Percentiles rank a stretch among this genome's conserved stretches.
These are phyloP conservation scores for Pyxicephalus adspersus DNA, from an alignment of 2,113 vertebrate genomes.

Conservation along the genomic window DNA sequence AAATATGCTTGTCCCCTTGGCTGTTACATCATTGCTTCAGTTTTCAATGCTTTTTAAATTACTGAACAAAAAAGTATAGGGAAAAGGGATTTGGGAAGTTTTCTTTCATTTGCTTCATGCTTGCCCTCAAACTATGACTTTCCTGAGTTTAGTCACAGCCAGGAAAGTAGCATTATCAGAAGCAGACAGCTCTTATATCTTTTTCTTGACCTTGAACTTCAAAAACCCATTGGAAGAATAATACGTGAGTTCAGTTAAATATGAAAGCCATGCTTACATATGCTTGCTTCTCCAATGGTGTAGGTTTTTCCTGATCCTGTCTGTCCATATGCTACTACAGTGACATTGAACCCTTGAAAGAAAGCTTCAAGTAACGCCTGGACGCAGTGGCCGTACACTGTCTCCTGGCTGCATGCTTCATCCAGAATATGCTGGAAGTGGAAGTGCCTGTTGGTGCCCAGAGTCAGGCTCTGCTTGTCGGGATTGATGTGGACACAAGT, in stretches of 20 bases:
- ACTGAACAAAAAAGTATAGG: no score
- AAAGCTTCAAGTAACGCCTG: slow-evolving; percentile 90
- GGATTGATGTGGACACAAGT: slow-evolving; percentile 81
- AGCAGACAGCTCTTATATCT: no score
- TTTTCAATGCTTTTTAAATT: no score
- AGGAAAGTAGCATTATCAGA: no score
- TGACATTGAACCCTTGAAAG: slow-evolving; percentile 92
- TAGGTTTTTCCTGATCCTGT: slow-evolving; percentile 95
- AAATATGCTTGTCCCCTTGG: no score
- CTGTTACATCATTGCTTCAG: no score
- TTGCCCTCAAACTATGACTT: no score
- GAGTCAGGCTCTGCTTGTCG: slow-evolving; percentile 70
- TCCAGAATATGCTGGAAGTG: slow-evolving; percentile 83
- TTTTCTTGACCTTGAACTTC: no score
- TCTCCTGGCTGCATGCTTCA: slow-evolving; percentile 81
- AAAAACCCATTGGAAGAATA: neutral
- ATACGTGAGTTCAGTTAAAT: neutral
- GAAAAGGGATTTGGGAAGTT: no score
- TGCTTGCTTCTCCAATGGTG: slow-evolving; percentile 91
- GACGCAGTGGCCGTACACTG: slow-evolving; percentile 83
- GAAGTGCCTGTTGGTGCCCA: slow-evolving; percentile 87
- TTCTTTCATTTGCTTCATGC: no score
- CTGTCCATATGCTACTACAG: slow-evolving; percentile 93
- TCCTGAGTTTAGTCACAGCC: no score
- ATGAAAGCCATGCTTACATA: slow-evolving; percentile 78